Conservation (phyloP, 2,113 vertebrate genomes). For the Nibea coibor region DNA sequence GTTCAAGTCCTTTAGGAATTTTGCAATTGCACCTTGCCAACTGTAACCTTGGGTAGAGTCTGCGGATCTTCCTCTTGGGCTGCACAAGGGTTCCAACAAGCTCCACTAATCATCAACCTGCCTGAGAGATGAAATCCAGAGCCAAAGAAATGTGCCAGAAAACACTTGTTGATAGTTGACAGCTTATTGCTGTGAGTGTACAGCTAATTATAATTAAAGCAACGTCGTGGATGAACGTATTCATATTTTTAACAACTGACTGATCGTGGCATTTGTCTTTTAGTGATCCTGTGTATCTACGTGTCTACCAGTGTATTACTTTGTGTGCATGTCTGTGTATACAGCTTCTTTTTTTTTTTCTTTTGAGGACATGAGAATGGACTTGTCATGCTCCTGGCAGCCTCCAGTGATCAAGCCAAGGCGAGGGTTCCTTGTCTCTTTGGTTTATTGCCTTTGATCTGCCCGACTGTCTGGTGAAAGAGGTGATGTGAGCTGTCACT, state of each 20-base stretch:
- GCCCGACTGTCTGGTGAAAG: conserved; percentile 20
- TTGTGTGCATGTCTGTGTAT: neutral
- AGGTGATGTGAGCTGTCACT: conserved; percentile 53
- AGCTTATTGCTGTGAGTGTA: neutral
- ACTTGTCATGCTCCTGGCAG: conserved; percentile 68
- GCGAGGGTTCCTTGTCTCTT: conserved; percentile 11
- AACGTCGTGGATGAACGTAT: too few relatives aligned
- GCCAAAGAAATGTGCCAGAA: neutral
- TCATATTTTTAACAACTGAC: conserved; percentile 14
- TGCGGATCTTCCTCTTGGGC: neutral
- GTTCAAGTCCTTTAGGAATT: neutral
- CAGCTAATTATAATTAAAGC: neutral
- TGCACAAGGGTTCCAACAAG: neutral
- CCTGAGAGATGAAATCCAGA: neutral
- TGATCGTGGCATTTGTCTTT: neutral
- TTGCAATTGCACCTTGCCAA: neutral
- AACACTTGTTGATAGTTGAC: neutral
- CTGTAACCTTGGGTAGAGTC: neutral
- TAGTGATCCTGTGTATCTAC: neutral
- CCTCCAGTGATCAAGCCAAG: conserved; percentile 35
- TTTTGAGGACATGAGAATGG: conserved; percentile 64
- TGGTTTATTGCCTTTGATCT: conserved; percentile 31
- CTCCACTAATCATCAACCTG: neutral
- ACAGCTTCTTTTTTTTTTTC: neutral
- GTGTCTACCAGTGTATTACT: neutral